phyloP scores from a whole-genome alignment of 2,113 vertebrate species.

The Epinephelus moara region DNA sequence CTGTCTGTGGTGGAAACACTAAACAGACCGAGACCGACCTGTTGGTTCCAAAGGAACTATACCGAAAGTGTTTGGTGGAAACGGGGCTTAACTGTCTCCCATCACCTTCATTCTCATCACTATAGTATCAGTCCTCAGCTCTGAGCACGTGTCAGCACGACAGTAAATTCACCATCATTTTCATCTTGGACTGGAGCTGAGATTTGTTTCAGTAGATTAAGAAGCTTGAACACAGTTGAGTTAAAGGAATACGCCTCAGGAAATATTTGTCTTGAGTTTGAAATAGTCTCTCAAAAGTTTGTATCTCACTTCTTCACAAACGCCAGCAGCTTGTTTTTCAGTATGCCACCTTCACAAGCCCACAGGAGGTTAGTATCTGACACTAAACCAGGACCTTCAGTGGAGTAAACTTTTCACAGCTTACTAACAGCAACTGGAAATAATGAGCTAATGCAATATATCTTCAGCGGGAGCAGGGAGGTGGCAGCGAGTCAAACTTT shows the following conservation, averaged over 20 bases:
- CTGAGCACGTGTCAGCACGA: background rate
- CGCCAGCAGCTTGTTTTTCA: background rate
- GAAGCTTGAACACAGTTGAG: background rate
- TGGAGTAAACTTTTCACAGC: background rate
- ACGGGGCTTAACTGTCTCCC: too few relatives aligned
- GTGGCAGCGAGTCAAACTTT: background rate
- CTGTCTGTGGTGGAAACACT: too few relatives aligned
- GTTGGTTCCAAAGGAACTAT: too few relatives aligned
- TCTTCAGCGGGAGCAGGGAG: background rate
- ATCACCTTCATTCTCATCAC: too few relatives aligned
- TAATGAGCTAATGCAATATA: background rate
- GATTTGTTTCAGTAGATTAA: background rate
- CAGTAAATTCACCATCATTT: background rate
- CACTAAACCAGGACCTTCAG: background rate
- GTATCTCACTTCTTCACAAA: background rate
- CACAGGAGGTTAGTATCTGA: background rate
- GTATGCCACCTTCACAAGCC: background rate
- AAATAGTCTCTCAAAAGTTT: too few relatives aligned
- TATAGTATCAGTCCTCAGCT: background rate
- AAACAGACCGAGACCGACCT: too few relatives aligned
- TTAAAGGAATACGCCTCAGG: background rate
- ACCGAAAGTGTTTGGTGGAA: too few relatives aligned
- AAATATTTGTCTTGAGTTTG: background rate
- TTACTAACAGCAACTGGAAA: background rate
- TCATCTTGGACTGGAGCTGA: background rate